Evolutionary conservation across 2,797 vertebrate species (phyloP), one percentile per base, ranked within the genome.

Genomic region (Myiotriccus ornatus): DNA sequence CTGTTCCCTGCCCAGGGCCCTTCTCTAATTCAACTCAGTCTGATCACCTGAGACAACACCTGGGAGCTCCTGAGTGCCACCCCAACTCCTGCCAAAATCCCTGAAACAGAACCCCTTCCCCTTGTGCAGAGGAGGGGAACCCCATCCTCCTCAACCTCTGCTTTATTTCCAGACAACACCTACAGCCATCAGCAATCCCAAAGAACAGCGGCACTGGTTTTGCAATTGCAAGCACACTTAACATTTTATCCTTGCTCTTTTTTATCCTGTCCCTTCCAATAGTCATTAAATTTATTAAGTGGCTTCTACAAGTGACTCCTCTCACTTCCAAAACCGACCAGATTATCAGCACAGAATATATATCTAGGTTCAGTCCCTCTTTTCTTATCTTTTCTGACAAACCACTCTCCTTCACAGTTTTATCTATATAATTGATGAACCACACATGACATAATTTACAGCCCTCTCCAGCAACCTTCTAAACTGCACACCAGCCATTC

Each of bases 211-310:
- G 46, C 59, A 8, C 63, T 80, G 63, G 56, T 91, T 96, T 91
- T 94, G 63, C 86, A 79, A 46, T 37, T 34, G 32, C 21, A 37
- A 92, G 77, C 71, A 43, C 21, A 59, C 83, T 92, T 93, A 94
- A 89, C 83, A 57, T 95, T 97, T 97, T 94, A 90, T 90, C 69
- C 77, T 75, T 80, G 65, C 53, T 89, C 94, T 87, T 91, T 43
- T 87, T 96, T 73, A 84, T 90, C 82, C 95, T 85, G 82, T 92
- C 90, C 92, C 78, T 89, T 95, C 69, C 92, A 68, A 80, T 81
- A 94, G 88, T 94, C 94, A 95, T 96, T 90, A 95, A 93, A 95
- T 94, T 96, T 96, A 97, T 94, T 95, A 97, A 96, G 86, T 91
- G 70, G 47, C 91, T 96, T 93, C 91, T 83, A 73, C 79, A 94